phyloP scores from a whole-genome alignment of 2,888 invertebrate genomes.

The Mesorhabditis sp. region DNA sequence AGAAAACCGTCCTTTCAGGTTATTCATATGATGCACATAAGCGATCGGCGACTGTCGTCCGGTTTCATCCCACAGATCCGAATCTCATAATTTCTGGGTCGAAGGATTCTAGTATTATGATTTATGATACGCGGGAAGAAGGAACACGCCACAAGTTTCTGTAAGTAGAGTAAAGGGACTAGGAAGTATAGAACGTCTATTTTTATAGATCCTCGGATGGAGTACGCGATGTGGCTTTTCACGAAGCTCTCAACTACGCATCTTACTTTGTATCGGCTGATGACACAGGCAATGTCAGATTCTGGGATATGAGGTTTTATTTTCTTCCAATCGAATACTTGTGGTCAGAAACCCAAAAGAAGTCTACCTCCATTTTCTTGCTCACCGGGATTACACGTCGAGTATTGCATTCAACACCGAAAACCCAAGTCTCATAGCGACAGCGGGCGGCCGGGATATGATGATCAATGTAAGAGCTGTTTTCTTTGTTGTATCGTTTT shows the following conservation, averaged over 20 bases:
- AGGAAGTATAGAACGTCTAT: too few relatives aligned
- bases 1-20: background rate
- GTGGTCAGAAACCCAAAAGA: background rate
- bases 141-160: background rate
- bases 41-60: conserved; percentile 34
- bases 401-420: conserved; percentile 28
- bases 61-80: conserved; percentile 25
- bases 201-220: conserved; percentile 20
- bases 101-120: conserved; percentile 12
- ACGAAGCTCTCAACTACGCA: conserved; percentile 17
- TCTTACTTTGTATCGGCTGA: conserved; percentile 32
- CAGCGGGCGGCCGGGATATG: conserved; percentile 42
- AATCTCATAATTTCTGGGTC: conserved; percentile 23
- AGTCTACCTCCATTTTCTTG: conserved; percentile 12
- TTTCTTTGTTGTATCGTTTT: conserved; percentile 1
- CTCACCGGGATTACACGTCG: conserved; percentile 33
- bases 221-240: conserved; percentile 29
- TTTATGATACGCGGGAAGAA: conserved; percentile 13
- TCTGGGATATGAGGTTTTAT: conserved; percentile 34
- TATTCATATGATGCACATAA: conserved; percentile 22
- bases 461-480: conserved; percentile 21
- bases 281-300: conserved; percentile 30
- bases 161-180: background rate
- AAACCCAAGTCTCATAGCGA: conserved; percentile 22
- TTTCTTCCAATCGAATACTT: background rate